A percentile compares a stretch with the other conserved stretches of the same genome.
phyloP scores from a whole-genome alignment of 2,113 vertebrate genomes.

The Romanogobio albipinnatus region DNA sequence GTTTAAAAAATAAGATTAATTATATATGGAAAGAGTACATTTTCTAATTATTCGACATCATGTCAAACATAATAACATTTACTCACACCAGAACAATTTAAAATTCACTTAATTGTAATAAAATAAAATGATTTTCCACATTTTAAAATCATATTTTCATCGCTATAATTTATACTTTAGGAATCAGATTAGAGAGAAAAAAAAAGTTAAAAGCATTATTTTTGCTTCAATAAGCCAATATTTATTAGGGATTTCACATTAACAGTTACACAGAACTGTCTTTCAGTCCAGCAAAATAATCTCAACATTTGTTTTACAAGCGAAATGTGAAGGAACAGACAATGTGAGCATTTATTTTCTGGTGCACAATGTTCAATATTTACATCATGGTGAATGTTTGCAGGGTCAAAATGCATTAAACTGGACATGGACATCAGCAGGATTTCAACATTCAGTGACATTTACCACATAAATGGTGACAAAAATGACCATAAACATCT shows the following conservation, averaged over 20 bases:
- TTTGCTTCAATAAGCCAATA: neutral
- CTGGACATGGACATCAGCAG: neutral
- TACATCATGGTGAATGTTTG: neutral
- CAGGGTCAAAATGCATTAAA: neutral
- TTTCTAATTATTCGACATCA: too few relatives aligned
- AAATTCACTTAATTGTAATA: too few relatives aligned
- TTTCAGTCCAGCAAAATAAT: conserved; percentile 29
- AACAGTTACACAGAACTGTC: conserved; percentile 6
- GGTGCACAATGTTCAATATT: neutral
- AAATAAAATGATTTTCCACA: too few relatives aligned
- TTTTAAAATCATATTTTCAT: too few relatives aligned
- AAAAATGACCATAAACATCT: neutral
- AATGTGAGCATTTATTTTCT: neutral
- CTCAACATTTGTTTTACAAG: neutral
- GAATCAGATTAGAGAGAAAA: neutral
- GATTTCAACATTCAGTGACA: neutral
- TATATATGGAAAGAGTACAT: too few relatives aligned
- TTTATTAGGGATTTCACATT: conserved; percentile 53
- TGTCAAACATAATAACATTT: too few relatives aligned
- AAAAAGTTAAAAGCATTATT: neutral
- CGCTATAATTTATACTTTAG: too few relatives aligned
- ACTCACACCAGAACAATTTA: too few relatives aligned
- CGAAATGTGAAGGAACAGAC: neutral
- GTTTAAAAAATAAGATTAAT: too few relatives aligned
- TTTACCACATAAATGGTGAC: neutral